A percentile compares a stretch with the other conserved stretches of the same genome.
phyloP scores from a whole-genome alignment of 2,113 vertebrate genomes.

The Tympanuchus pallidicinctus region DNA sequence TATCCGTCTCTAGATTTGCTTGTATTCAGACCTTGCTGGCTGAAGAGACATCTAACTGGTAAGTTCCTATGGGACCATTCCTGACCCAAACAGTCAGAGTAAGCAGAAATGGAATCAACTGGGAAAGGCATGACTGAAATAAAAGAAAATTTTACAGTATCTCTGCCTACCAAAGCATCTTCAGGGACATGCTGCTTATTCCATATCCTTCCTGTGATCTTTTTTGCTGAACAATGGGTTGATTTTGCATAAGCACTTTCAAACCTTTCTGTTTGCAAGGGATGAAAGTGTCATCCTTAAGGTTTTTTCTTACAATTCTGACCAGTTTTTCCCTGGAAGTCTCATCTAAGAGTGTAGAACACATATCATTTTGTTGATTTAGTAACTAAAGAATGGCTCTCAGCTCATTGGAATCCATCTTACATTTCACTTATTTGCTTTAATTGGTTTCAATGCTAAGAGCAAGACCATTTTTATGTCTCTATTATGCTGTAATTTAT shows the following conservation, averaged over 20 bases:
- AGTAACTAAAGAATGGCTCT: not conserved
- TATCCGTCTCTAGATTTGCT: not conserved
- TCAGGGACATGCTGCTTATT: not conserved
- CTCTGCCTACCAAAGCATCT: not conserved
- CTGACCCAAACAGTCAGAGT: not conserved
- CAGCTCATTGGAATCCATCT: not conserved
- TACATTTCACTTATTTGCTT: not conserved
- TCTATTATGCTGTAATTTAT: slow-evolving; percentile 25
- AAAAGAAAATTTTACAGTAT: not conserved
- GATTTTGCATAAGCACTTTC: accelerated
- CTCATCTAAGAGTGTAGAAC: not conserved
- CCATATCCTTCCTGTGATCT: not conserved
- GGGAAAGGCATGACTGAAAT: not conserved
- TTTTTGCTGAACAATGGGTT: not conserved
- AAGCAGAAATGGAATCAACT: not conserved
- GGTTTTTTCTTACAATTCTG: not conserved
- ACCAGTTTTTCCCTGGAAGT: not conserved
- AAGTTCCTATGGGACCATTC: not conserved
- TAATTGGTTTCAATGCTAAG: not conserved
- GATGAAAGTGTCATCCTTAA: not conserved
- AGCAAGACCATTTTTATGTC: slow-evolving; percentile 8
- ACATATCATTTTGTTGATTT: not conserved
- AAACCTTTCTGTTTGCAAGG: not conserved
- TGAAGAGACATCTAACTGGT: not conserved
- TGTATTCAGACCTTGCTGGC: not conserved